Percentiles rank a stretch among this genome's conserved stretches.
Evolutionary conservation across 1,140 invertebrate species (phyloP).

Genomic region (Monomorium pharaonis): DNA sequence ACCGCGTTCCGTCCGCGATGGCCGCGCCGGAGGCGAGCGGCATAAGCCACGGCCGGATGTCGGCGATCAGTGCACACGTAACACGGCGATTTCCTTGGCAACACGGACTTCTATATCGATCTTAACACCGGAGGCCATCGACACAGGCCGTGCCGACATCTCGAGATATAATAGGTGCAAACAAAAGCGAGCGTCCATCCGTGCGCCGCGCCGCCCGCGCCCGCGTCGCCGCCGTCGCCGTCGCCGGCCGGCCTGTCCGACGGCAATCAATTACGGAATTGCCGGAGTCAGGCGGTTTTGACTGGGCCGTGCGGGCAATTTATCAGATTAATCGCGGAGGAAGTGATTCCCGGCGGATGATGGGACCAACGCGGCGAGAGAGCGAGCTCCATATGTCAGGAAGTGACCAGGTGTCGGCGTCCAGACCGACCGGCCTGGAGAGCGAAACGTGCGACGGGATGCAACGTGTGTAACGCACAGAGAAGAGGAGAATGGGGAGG

Average conservation of each 20-base stretch:
- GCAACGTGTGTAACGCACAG: constrained; percentile 12
- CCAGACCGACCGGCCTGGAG: constrained; percentile 2
- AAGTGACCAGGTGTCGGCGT: constrained; percentile 78
- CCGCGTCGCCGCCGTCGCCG: too few relatives aligned
- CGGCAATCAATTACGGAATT: constrained; percentile 79
- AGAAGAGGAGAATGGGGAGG: too few relatives aligned
- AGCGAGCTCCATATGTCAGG: constrained; percentile 74
- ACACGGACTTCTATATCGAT: constrained; percentile 29
- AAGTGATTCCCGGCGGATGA: constrained; percentile 71
- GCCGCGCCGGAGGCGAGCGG: not conserved
- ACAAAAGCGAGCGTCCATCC: constrained; percentile 42
- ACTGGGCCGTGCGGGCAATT: constrained; percentile 72
- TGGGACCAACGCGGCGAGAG: constrained; percentile 29
- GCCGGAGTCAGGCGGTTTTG: constrained; percentile 67
- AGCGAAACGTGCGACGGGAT: not conserved
- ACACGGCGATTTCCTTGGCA: not conserved
- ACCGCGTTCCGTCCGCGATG: not conserved
- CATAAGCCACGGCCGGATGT: not conserved
- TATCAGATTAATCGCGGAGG: constrained; percentile 79
- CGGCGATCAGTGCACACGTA: not conserved
- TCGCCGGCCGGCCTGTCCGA: constrained; percentile 23
- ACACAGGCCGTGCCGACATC: constrained; percentile 6
- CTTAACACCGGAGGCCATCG: constrained; percentile 17
- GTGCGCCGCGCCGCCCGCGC: not conserved
- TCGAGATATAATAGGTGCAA: constrained; percentile 41